Evolutionary conservation across 2,888 invertebrate species (phyloP).

Genomic region (Trichopoda pennipes): DNA sequence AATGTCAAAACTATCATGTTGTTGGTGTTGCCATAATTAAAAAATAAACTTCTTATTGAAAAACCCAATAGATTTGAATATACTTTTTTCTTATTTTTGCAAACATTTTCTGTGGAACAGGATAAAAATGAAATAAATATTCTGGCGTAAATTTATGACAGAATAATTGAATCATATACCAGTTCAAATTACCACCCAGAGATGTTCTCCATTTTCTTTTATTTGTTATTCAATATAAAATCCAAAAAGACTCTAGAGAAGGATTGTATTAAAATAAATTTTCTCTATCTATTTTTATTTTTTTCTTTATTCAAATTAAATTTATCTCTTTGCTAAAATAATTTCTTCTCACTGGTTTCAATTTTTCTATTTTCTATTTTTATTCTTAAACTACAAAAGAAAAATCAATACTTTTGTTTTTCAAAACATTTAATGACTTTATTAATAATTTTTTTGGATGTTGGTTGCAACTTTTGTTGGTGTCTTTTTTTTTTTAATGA

Average conservation of each 20-base stretch:
- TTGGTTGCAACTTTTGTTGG: neutral
- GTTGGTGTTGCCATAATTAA: too few relatives aligned
- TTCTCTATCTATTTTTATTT: neutral
- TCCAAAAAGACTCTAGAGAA: neutral
- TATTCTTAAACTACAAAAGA: neutral
- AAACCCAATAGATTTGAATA: too few relatives aligned
- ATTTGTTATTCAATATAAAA: too few relatives aligned
- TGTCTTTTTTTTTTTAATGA: slow-evolving; percentile 46
- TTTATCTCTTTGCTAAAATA: slow-evolving; percentile 22
- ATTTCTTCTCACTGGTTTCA: neutral
- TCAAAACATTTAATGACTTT: neutral
- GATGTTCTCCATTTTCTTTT: neutral
- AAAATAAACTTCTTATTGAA: too few relatives aligned
- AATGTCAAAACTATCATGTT: too few relatives aligned
- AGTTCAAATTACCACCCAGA: neutral
- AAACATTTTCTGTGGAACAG: too few relatives aligned
- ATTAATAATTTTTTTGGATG: slow-evolving; percentile 14
- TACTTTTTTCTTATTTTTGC: too few relatives aligned
- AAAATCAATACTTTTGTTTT: slow-evolving; percentile 56
- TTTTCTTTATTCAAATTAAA: slow-evolving; percentile 8
- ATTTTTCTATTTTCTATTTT: neutral
- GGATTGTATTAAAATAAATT: neutral
- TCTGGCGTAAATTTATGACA: neutral
- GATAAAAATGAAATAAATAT: neutral
- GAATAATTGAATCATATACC: neutral